Evolutionary conservation across 2,888 invertebrate species (phyloP), one percentile per base, ranked within the genome.

Genomic region (Clostera curtula): DNA sequence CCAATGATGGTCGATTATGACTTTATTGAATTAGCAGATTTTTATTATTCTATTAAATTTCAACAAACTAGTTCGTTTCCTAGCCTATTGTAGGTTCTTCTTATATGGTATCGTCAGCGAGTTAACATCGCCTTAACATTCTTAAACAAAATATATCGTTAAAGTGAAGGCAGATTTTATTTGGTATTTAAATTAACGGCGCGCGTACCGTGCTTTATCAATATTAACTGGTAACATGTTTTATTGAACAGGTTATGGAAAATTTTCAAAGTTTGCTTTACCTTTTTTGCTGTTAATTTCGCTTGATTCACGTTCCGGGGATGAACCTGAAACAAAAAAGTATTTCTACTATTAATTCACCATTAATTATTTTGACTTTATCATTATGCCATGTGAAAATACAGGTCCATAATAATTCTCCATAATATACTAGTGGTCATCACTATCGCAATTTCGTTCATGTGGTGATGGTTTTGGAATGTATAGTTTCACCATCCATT

Each of bases 201-300:
- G 32, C 34, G 40, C 32, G 28, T 34, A 17, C 12, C 23, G 34
- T 31, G 40, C n/a, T n/a, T n/a, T n/a, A 40, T 48, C 36, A 34
- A 43, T 43, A 43, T 39, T 24, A 39, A 24, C 30, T 32, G 34
- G 35, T 41, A 43, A 56, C 19, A 56, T 53, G 42, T 47, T 49
- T 48, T 18, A 24, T 31, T 41, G 36, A 42, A 41, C 41, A 33
- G 21, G 27, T 9, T 43, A 33, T 20, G 21, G 21, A 33, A 29
- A 12, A 25, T 31, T 16, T 27, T n/a, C 27, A 29, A 18, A 26
- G 34, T 26, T 15, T 31, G 49, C 38, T 29, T 40, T 73, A 82
- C 82, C 80, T 80, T 80, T 80, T 56, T 80, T 77, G n/a, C n/a
- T n/a, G 50, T 52, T 74, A 57, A 62, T 70, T 54, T 82, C 82